Percentiles rank a stretch among this genome's conserved stretches.
Evolutionary conservation across 1,140 invertebrate species (phyloP).

Genomic region (Scaptomyza pallida): DNA sequence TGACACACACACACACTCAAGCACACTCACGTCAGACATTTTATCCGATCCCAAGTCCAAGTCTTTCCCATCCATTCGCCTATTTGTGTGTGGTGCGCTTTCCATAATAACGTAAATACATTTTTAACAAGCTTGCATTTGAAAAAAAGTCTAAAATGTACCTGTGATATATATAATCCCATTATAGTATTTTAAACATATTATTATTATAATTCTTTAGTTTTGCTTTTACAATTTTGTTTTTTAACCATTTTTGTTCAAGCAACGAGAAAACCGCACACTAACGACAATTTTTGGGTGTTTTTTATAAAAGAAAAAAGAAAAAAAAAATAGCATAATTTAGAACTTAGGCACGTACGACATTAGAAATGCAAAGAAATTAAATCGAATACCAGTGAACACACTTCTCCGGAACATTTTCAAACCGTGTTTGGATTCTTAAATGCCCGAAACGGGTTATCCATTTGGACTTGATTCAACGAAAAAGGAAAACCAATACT

Average conservation of each 20-base stretch:
- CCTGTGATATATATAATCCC: constrained; percentile 77
- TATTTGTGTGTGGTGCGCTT: constrained; percentile 28
- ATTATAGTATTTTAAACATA: constrained; percentile 74
- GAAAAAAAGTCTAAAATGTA: constrained; percentile 80
- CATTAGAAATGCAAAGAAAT: constrained; percentile 71
- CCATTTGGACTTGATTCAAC: constrained; percentile 66
- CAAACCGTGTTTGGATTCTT: constrained; percentile 27
- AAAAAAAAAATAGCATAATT: constrained; percentile 64
- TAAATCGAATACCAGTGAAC: constrained; percentile 35
- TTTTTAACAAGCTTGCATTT: constrained; percentile 80
- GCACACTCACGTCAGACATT: too few relatives aligned
- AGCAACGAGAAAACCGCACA: constrained; percentile 37
- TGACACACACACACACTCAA: constrained; percentile 1
- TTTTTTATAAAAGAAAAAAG: constrained; percentile 20
- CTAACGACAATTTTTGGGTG: constrained; percentile 44
- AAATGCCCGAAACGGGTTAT: constrained; percentile 23
- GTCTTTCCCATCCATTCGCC: not conserved
- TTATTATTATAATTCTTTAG: constrained; percentile 33
- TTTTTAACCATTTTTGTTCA: constrained; percentile 29
- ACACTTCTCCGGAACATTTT: constrained; percentile 33
- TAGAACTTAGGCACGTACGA: constrained; percentile 72
- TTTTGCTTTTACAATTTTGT: constrained; percentile 38
- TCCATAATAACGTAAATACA: constrained; percentile 58
- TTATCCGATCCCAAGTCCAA: constrained; percentile 39
- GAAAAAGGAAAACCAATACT: constrained; percentile 56